A percentile compares a stretch with the other conserved stretches of the same genome.
phyloP scores from a whole-genome alignment of 1,140 invertebrate genomes.

The Eufriesea mexicana region DNA sequence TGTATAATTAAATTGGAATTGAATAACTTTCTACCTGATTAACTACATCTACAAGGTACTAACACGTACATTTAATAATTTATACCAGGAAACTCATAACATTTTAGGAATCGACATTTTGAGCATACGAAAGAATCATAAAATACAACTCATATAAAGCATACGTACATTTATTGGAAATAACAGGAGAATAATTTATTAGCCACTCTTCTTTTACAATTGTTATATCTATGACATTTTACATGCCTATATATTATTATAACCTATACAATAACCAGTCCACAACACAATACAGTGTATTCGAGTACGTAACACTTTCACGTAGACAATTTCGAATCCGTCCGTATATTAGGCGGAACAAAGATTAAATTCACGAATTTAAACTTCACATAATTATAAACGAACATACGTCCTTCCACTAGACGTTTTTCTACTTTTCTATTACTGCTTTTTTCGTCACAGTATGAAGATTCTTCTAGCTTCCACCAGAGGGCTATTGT shows the following conservation, averaged over 20 bases:
- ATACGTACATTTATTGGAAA: constrained; percentile 56
- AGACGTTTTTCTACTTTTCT: constrained; percentile 36
- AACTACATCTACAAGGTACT: constrained; percentile 4
- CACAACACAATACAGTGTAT: constrained; percentile 10
- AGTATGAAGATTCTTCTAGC: not conserved
- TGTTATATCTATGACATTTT: constrained; percentile 52
- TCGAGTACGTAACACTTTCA: constrained; percentile 34
- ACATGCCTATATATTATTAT: constrained; percentile 50
- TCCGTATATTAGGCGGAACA: constrained; percentile 31
- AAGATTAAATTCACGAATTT: constrained; percentile 34
- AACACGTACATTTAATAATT: constrained; percentile 1
- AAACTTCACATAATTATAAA: constrained; percentile 50
- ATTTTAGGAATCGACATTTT: constrained; percentile 18
- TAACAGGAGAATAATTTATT: constrained; percentile 52
- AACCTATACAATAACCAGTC: constrained; percentile 47
- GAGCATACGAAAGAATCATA: constrained; percentile 33
- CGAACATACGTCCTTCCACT: constrained; percentile 26
- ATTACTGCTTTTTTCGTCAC: constrained; percentile 31
- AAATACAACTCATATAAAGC: constrained; percentile 45
- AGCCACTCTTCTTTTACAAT: constrained; percentile 55
- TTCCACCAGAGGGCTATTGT: constrained; percentile 41
- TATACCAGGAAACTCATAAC: constrained; percentile 7
- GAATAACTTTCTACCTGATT: constrained; percentile 10
- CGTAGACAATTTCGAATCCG: constrained; percentile 13
- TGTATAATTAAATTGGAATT: constrained; percentile 5